Percentiles rank a stretch among this genome's conserved stretches.
Evolutionary conservation across 2,888 invertebrate species (phyloP).

Genomic region (Drymonia ruficornis): DNA sequence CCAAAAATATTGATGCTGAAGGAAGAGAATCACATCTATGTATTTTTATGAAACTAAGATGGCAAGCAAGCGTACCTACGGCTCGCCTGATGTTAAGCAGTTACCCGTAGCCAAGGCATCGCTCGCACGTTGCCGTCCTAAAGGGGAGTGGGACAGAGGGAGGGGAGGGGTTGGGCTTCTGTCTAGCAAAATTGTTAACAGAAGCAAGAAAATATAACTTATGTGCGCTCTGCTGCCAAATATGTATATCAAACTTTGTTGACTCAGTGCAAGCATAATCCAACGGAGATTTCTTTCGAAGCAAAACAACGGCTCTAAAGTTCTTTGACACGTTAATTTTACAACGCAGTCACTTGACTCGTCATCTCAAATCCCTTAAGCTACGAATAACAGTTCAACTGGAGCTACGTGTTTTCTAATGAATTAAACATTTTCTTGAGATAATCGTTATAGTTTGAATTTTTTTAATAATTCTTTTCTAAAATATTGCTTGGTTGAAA

Average conservation of each 20-base stretch:
- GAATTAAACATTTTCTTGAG: conserved; percentile 2
- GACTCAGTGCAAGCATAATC: not conserved
- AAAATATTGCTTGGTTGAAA: not conserved
- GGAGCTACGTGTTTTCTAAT: conserved; percentile 1
- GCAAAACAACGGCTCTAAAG: conserved; percentile 8
- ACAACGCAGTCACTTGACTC: conserved; percentile 1
- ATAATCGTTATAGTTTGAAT: not conserved
- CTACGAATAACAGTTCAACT: conserved; percentile 4
- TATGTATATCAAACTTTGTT: not conserved
- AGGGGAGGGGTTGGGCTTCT: no score
- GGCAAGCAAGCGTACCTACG: no score
- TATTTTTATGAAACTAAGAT: no score
- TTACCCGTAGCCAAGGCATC: no score
- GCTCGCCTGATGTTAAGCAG: no score
- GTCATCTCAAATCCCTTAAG: conserved; percentile 6
- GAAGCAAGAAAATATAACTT: no score
- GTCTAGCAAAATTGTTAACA: no score
- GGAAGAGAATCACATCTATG: no score
- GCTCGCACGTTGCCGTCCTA: no score
- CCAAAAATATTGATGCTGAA: no score
- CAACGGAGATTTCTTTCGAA: not conserved
- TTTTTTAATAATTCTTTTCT: no score
- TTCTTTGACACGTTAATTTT: conserved; percentile 16
- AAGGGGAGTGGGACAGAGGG: no score
- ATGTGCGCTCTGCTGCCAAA: not conserved